Evolutionary conservation across 2,888 invertebrate genomes (phyloP), one percentile per base, ranked within the genome.

Genomic region (Stenichneumon culpator): DNA sequence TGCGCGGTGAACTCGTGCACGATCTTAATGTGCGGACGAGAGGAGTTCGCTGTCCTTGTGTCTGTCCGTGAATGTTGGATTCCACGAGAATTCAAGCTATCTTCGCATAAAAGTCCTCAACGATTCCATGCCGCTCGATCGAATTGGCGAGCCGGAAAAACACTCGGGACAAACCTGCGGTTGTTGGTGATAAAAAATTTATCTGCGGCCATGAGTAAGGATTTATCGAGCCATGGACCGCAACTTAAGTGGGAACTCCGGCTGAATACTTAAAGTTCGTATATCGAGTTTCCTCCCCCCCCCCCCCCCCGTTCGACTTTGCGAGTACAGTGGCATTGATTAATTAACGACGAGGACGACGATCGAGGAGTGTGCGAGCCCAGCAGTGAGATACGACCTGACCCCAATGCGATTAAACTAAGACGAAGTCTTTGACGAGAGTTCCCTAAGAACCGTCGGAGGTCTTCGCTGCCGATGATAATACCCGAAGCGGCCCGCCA

Each of bases 341-440:
- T 77, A 54, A 84, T 84, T 78, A 57, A 28, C 50, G 75, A 67
- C 60, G 63, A 25, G 72, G 80, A 80, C 77, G 80, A 84, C 74
- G 65, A 84, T 81, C 57, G 81, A 68, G 68, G 54, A 75, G 65
- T 63, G 52, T 77, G 57, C 72, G 52, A n/a, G 11, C 63, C 72
- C 28, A 32, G 65, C 73, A 57, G 60, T 32, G 50, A 84, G 80
- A 81, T 84, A 78, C 77, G 77, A 73, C 72, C 78, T 63, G 72
- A 78, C 84, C 81, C 72, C 78, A 79, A 85, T 82, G 67, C 79
- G 79, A 85, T 85, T 82, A 85, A 82, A 79, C 83, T 70, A 7
- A 60, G 57, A 28, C 78, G 89, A 90, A 90, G 87, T 90, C 91
- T 88, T 88, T 87, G 80, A 70, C 82, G 86, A 87, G 89, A 91